phyloP scores from a whole-genome alignment of 2,888 invertebrate genomes.

The Archaeoteleia sp. region DNA sequence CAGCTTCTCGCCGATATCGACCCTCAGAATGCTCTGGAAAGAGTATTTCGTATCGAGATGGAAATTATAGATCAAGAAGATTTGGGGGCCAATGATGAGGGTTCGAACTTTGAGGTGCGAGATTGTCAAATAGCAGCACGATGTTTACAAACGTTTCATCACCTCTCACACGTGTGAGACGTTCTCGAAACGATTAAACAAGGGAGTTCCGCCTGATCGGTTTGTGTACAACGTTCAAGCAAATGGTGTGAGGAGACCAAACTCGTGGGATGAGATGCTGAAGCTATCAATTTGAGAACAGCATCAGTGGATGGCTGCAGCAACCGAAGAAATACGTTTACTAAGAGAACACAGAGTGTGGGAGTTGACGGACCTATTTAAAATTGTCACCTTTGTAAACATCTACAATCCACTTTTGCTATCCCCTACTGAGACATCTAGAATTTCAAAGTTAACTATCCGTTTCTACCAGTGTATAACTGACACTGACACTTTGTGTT shows the following conservation, averaged over 20 bases:
- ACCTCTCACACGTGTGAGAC: not conserved
- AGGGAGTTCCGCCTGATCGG: conserved; percentile 11
- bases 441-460: no score
- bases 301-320: conserved; percentile 41
- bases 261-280: conserved; percentile 14
- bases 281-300: conserved; percentile 13
- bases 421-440: no score
- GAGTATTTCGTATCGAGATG: not conserved
- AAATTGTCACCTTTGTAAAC: no score
- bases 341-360: no score
- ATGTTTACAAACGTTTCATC: not conserved
- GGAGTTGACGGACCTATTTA: no score
- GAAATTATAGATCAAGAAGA: no score
- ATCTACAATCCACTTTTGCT: no score
- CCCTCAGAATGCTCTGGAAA: not conserved
- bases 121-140: no score
- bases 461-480: no score
- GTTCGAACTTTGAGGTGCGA: not conserved
- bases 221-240: conserved; percentile 10
- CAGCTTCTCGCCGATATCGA: not conserved
- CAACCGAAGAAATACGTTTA: conserved; percentile 57
- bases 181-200: conserved; percentile 2
- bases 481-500: no score
- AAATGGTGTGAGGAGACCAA: conserved; percentile 18
- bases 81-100: not conserved